Percentiles rank a stretch among this genome's conserved stretches.
Evolutionary conservation across 2,797 vertebrate species (phyloP).

Genomic region (Urosaurus nigricauda): DNA sequence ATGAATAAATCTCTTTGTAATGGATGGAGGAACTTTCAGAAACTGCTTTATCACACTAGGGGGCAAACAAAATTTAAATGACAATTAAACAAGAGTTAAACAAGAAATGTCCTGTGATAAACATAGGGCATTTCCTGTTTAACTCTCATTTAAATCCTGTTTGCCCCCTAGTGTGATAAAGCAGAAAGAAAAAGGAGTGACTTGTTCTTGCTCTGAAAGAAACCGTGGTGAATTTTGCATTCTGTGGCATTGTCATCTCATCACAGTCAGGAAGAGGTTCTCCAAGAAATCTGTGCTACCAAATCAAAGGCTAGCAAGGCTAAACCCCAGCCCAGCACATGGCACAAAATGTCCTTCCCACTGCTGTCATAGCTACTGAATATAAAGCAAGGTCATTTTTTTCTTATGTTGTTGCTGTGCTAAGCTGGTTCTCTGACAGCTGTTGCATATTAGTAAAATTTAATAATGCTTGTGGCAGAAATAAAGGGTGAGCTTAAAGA

Average conservation of each 20-base stretch:
- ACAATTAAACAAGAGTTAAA: too few species aligned
- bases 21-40: background rate
- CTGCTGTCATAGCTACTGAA: conserved; percentile 63
- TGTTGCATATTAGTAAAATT: conserved; percentile 57
- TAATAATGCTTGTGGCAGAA: conserved; percentile 50
- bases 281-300: conserved; percentile 31
- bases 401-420: conserved; percentile 56
- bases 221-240: background rate
- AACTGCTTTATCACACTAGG: too few species aligned
- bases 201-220: background rate
- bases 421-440: conserved; percentile 23
- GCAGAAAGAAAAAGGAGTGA: background rate
- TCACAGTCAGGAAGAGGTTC: conserved; percentile 19
- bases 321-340: conserved; percentile 35
- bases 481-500: conserved; percentile 41
- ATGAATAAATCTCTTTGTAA: background rate
- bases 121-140: too few species aligned
- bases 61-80: too few species aligned
- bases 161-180: too few species aligned
- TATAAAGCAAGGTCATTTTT: conserved; percentile 69
- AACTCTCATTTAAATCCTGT: too few species aligned
- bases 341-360: conserved; percentile 62
- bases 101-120: too few species aligned
- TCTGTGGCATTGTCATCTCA: background rate
- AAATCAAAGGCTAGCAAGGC: conserved; percentile 21